phyloP scores from a whole-genome alignment of 2,888 invertebrate species.

The Ligdia adustata region DNA sequence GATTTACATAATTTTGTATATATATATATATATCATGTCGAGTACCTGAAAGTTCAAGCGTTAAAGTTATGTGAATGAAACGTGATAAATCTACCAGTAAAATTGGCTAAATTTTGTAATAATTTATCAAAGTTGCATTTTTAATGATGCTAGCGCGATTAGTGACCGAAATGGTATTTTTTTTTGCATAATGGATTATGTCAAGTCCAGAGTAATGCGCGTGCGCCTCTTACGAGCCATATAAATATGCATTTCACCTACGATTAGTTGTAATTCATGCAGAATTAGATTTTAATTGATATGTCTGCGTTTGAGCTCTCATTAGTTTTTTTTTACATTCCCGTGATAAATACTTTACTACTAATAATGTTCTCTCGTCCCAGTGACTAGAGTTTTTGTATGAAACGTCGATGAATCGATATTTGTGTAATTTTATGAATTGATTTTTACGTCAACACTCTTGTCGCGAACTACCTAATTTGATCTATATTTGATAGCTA shows the following conservation, averaged over 20 bases:
- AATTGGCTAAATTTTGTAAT: too few relatives aligned
- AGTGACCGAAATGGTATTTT: too few relatives aligned
- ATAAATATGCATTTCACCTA: conserved; percentile 33
- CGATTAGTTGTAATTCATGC: conserved; percentile 24
- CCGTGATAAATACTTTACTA: conserved; percentile 45
- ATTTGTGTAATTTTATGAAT: conserved; percentile 46
- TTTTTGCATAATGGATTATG: too few relatives aligned
- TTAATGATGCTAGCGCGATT: too few relatives aligned
- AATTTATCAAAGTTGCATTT: too few relatives aligned
- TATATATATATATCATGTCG: too few relatives aligned
- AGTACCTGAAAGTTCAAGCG: too few relatives aligned
- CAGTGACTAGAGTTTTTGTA: conserved; percentile 47
- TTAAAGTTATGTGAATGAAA: too few relatives aligned
- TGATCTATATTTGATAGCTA: conserved; percentile 62
- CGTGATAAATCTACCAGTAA: too few relatives aligned
- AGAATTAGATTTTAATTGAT: conserved; percentile 16
- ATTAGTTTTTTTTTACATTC: conserved; percentile 57
- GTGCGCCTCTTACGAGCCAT: conserved; percentile 25
- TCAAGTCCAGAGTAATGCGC: conserved; percentile 6
- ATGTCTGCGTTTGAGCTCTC: conserved; percentile 18
- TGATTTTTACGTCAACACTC: conserved; percentile 53
- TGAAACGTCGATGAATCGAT: conserved; percentile 63
- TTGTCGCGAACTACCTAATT: conserved; percentile 66
- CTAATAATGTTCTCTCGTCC: conserved; percentile 34
- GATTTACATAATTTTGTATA: too few relatives aligned